Evolutionary conservation across 2,797 vertebrate genomes (phyloP), one percentile per base, ranked within the genome.

Genomic region (Setipinna tenuifilis): DNA sequence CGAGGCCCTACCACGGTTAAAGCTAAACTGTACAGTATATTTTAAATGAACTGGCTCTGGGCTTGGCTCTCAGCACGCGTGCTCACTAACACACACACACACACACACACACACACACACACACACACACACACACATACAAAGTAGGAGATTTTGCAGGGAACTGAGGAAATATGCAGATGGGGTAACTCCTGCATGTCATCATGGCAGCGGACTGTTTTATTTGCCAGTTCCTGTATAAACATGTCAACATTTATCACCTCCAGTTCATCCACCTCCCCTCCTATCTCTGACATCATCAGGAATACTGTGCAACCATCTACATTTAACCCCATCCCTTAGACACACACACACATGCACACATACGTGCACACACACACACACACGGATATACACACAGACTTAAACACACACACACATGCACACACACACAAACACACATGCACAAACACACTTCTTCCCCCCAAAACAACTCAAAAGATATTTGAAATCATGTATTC

Each of bases 161-260:
- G 71, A 78, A 78, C 35, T 9, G 71, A 78, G 71, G 71, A 78
- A 78, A 78, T 44, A 78, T 78, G 46, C 59, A 85, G 17, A 86
- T 81, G 75, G 16, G 21, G 65, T 83, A 44, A 83, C 75, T 65
- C 25, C 71, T 86, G 46, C 58, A 50, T 84, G 78, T 84, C 62
- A 85, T 71, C 59, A 31, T 83, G 2, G 41, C 59, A 65, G 19
- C 2, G 31, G 58, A 46, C 16, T 82, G 50, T 92, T 92, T 89
- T 89, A 89, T 88, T 85, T 92, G 88, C 89, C 80, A 85, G 31
- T 84, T 83, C 57, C 86, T 88, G 86, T 86, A 89, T 91, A 89
- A 92, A 91, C 86, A 88, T 89, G 89, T 90, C 87, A 88, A 88
- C 91, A 91, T 93, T 93, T 89, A 93, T 91, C 88, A 90, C 86